Evolutionary conservation across 2,113 vertebrate species (phyloP), one percentile per base, ranked within the genome.

Genomic region (Thalassarche chlororhynchos): DNA sequence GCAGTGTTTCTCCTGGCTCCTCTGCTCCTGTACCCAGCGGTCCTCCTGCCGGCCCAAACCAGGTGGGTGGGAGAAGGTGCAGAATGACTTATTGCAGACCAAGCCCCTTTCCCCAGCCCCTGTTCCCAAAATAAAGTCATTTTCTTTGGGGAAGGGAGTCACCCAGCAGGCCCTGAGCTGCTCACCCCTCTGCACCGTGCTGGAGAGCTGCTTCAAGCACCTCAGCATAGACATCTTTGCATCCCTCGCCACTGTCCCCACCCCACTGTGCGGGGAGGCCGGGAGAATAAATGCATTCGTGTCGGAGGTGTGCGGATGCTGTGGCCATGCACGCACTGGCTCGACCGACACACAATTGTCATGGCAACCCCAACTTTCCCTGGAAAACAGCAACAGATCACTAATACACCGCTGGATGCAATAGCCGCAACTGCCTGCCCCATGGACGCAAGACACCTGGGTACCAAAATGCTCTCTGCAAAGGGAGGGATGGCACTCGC

Each of bases 321-420:
- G 60, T 28, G 51, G 85, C 82, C 82, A 2, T 38, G 34, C 61
- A 76, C 3, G 5, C 75, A 74, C 17, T 1, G 1, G 77, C 89
- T 79, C 0, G 2, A 65, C 46, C 8, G 0, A 44, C 75, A 86
- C 55, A 68, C 36, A 19, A 94, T 93, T 13, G 94, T 72, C 95
- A 96, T 93, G 87, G 89, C 89, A 96, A 97, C 93, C 82, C 15
- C 81, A 72, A 75, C 74, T 80, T 85, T 91, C 54, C 51, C 44
- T 1, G 4, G 86, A 76, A 96, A 93, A 93, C 77, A 80, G 83
- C 38, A 83, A 62, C 58, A 78, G 47, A 83, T 17, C 84, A 5
- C 47, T 19, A 58, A 40, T 19, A 47, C 51, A 9, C 76, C 0
- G 3, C 82, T 94, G 95, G 83, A 66, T 88, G 26, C n/a, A 78